Percentiles rank a stretch among this genome's conserved stretches.
phyloP scores from a whole-genome alignment of 1,140 invertebrate genomes.

The Aphis gossypii region DNA sequence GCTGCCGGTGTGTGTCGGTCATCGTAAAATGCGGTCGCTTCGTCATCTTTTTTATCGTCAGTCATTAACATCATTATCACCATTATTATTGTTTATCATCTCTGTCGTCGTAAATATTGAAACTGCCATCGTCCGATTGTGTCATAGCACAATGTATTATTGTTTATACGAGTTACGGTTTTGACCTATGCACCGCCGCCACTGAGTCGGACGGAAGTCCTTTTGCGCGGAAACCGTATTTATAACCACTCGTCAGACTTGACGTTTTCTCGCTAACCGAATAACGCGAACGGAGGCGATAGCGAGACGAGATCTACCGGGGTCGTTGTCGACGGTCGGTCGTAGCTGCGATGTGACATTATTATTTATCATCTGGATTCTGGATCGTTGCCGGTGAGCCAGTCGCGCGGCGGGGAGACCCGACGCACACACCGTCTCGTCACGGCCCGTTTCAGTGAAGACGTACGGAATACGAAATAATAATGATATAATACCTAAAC shows the following conservation, averaged over 20 bases:
- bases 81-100: background rate
- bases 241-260: background rate
- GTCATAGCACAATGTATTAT: background rate
- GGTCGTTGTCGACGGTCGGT: background rate
- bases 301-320: background rate
- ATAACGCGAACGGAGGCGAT: background rate
- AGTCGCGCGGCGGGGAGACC: background rate
- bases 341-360: background rate
- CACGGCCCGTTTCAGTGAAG: background rate
- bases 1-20: background rate
- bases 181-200: background rate
- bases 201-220: background rate
- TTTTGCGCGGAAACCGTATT: background rate
- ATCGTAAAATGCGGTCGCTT: background rate
- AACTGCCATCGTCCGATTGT: background rate
- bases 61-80: background rate
- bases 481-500: background rate
- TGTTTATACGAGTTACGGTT: background rate
- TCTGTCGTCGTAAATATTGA: background rate
- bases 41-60: background rate
- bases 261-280: background rate
- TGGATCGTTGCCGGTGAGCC: background rate
- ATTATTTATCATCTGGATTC: background rate
- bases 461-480: background rate
- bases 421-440: background rate